Evolutionary conservation across 2,113 vertebrate genomes (phyloP).

Genomic region (Cephalopholis sonnerati): DNA sequence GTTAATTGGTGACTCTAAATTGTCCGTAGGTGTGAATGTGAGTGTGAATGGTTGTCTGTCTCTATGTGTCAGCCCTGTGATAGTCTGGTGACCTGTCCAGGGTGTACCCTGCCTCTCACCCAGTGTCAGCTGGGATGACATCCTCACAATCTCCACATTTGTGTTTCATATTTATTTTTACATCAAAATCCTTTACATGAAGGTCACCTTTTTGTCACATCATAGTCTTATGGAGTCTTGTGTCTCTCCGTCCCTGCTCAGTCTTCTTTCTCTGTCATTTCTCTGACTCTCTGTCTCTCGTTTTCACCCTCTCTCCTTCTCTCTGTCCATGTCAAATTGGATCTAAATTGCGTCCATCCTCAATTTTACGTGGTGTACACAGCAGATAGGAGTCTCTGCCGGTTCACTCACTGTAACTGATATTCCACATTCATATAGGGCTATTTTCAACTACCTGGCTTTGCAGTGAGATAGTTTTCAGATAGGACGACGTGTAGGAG

Average conservation of each 20-base stretch:
- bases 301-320: not conserved
- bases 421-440: constrained; percentile 37
- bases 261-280: not conserved
- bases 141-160: too few relatives aligned
- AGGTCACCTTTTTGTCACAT: not conserved
- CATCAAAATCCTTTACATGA: not conserved
- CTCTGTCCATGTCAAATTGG: constrained; percentile 1
- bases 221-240: not conserved
- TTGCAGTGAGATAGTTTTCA: constrained; percentile 53
- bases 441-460: constrained; percentile 44
- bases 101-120: too few relatives aligned
- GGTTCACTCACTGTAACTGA: constrained; percentile 10
- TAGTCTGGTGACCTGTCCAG: too few relatives aligned
- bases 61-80: too few relatives aligned
- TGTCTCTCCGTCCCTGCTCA: not conserved
- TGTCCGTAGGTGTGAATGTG: too few relatives aligned
- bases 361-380: constrained; percentile 25
- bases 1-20: too few relatives aligned
- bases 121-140: too few relatives aligned
- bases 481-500: constrained; percentile 62
- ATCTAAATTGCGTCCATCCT: constrained; percentile 24
- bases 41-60: too few relatives aligned
- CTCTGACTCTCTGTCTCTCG: not conserved
- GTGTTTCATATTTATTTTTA: constrained; percentile 29
- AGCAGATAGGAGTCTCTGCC: constrained; percentile 8